A percentile compares a stretch with the other conserved stretches of the same genome.
phyloP scores from a whole-genome alignment of 2,888 invertebrate species.

The Mayetiola destructor region DNA sequence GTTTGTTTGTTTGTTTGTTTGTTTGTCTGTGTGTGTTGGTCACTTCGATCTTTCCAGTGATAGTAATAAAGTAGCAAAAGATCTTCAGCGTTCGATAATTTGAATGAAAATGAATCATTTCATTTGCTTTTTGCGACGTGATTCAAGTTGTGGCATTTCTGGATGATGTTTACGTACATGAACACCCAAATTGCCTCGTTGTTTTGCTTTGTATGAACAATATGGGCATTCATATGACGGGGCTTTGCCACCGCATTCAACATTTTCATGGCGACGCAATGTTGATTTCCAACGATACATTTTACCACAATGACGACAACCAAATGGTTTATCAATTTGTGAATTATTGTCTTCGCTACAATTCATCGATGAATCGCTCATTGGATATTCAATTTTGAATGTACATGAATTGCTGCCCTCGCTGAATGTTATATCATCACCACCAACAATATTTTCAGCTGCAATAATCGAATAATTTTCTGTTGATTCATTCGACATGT shows the following conservation, averaged over 20 bases:
- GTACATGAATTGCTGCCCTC: conserved; percentile 16
- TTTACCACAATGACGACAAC: conserved; percentile 72
- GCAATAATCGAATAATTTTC: conserved; percentile 3
- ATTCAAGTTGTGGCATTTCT: conserved; percentile 34
- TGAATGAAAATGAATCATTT: neutral
- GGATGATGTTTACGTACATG: conserved; percentile 66
- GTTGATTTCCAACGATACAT: conserved; percentile 78
- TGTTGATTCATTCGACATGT: neutral
- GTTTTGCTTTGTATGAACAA: conserved; percentile 60
- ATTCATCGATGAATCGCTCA: conserved; percentile 32
- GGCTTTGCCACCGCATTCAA: conserved; percentile 71
- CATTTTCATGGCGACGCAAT: conserved; percentile 65
- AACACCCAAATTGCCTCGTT: conserved; percentile 66
- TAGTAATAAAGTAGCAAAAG: neutral
- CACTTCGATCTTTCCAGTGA: neutral
- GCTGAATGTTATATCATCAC: conserved; percentile 14
- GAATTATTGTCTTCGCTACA: conserved; percentile 35
- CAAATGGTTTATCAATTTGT: conserved; percentile 41
- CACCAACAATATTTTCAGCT: neutral
- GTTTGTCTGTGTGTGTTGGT: neutral
- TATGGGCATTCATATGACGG: conserved; percentile 68
- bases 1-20: neutral
- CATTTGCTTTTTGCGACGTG: conserved; percentile 27
- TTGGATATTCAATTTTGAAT: conserved; percentile 29
- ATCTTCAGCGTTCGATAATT: neutral